phyloP scores from a whole-genome alignment of 2,888 invertebrate genomes.

The Pyrochroa serraticornis region DNA sequence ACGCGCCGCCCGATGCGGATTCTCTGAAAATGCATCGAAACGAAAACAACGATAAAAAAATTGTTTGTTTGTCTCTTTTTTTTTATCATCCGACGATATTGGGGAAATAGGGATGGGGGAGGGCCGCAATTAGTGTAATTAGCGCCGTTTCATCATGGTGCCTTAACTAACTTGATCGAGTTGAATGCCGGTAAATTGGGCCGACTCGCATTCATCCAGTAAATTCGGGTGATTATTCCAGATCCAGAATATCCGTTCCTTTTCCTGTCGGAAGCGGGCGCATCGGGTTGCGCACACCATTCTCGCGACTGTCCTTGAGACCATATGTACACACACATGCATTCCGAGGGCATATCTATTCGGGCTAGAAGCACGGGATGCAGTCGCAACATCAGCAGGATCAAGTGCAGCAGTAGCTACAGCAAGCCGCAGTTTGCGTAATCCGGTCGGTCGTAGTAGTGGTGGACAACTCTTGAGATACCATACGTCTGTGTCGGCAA shows the following conservation, averaged over 20 bases:
- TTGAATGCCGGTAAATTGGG: too few species aligned
- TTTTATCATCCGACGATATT: too few species aligned
- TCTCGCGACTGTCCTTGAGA: constrained; percentile 50
- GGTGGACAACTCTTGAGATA: constrained; percentile 2
- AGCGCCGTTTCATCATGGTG: too few species aligned
- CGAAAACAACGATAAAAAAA: constrained; percentile 1
- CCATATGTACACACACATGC: constrained; percentile 49
- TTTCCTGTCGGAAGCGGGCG: too few species aligned
- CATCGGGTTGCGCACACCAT: background rate
- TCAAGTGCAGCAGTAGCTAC: background rate
- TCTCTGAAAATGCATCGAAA: constrained; percentile 9
- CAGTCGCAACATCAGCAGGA: constrained; percentile 19
- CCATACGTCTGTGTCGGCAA: constrained; percentile 24
- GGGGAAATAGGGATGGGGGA: too few species aligned
- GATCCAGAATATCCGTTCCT: too few species aligned
- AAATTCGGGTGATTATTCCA: too few species aligned
- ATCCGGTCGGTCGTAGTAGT: constrained; percentile 19
- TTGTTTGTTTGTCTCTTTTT: too few species aligned
- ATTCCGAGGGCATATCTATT: constrained; percentile 46
- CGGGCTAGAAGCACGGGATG: constrained; percentile 28
- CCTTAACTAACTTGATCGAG: too few species aligned
- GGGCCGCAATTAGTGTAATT: too few species aligned
- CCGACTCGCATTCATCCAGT: too few species aligned
- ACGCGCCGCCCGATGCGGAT: constrained; percentile 7
- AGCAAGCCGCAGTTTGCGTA: constrained; percentile 21